Percentiles rank a stretch among this genome's conserved stretches.
phyloP scores from a whole-genome alignment of 2,797 vertebrate species.

The Hippoglossus hippoglossus region DNA sequence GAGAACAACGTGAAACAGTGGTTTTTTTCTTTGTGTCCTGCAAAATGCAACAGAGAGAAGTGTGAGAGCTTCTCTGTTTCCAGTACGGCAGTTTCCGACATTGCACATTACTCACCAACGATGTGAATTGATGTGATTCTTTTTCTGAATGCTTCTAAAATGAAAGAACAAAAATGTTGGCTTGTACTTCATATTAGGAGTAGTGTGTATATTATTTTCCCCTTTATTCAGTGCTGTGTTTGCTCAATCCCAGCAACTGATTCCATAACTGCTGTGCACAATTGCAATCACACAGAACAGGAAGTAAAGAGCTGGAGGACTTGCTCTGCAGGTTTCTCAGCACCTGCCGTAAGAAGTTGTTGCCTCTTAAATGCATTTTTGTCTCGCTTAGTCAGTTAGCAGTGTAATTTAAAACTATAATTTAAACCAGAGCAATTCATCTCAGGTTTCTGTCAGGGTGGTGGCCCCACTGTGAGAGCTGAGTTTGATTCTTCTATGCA shows the following conservation, averaged over 20 bases:
- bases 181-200: no score
- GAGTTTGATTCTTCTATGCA: background rate
- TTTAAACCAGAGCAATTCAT: no score
- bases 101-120: no score
- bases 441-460: background rate
- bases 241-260: conserved; percentile 14
- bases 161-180: no score
- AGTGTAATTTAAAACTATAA: background rate
- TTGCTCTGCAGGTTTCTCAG: conserved; percentile 32
- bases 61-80: no score
- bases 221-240: background rate
- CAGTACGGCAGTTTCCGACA: no score
- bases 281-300: background rate
- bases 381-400: background rate
- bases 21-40: no score
- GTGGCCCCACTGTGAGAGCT: background rate
- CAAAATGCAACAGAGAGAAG: no score
- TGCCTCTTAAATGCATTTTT: background rate
- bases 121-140: no score
- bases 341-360: background rate
- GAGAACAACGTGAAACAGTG: no score
- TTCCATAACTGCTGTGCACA: conserved; percentile 3
- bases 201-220: no score
- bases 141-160: no score
- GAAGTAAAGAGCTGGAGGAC: background rate